These are phyloP conservation scores for Eurois occulta DNA, from an alignment of 2,888 invertebrate species.

Conservation along the genomic window DNA sequence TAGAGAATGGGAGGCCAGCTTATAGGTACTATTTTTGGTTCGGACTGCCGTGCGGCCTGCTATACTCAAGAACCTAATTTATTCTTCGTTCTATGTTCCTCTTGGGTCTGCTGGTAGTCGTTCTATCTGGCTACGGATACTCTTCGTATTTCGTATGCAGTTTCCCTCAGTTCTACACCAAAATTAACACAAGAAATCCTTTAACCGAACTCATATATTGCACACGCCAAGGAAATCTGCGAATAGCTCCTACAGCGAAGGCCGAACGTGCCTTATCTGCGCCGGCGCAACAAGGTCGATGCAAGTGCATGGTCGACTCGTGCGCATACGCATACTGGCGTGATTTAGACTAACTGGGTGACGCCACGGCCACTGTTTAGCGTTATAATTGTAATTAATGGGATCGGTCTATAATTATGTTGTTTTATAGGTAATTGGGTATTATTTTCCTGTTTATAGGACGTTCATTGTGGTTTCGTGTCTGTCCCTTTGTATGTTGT, in stretches of 20 bases:
- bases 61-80: too few relatives aligned
- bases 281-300: slow-evolving; percentile 66
- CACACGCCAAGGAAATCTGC: slow-evolving; percentile 35
- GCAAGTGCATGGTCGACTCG: slow-evolving; percentile 67
- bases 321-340: slow-evolving; percentile 16
- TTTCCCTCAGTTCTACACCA: not conserved
- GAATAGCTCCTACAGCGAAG: slow-evolving; percentile 50
- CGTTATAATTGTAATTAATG: not conserved
- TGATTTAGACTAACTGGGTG: slow-evolving; percentile 32
- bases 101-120: not conserved
- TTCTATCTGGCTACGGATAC: not conserved
- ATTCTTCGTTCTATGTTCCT: not conserved
- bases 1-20: too few relatives aligned
- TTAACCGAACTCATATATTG: slow-evolving; percentile 1
- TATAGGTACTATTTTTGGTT: too few relatives aligned
- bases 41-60: too few relatives aligned
- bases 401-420: not conserved
- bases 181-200: not conserved
- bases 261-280: slow-evolving; percentile 69
- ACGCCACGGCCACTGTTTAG: slow-evolving; percentile 49
- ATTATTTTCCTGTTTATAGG: slow-evolving; percentile 9
- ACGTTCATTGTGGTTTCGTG: slow-evolving; percentile 1
- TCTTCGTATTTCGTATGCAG: too few relatives aligned
- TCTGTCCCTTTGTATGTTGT: not conserved
- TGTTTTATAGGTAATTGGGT: not conserved